Evolutionary conservation across 2,113 vertebrate genomes (phyloP), one percentile per base, ranked within the genome.

Genomic region (Pleuronectes platessa): DNA sequence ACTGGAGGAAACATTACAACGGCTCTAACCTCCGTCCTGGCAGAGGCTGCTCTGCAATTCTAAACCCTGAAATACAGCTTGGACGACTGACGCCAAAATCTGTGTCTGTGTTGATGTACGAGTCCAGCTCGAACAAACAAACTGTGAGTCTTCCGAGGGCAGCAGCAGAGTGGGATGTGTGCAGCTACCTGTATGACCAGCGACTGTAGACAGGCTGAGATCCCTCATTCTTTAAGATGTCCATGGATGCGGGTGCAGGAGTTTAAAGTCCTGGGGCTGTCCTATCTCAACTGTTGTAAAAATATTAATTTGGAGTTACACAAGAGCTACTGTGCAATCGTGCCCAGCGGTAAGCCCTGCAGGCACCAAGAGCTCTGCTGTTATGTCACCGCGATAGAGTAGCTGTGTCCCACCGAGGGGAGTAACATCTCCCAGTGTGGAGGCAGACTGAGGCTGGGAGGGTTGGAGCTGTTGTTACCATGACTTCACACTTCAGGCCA

Each of bases 171-270:
- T 23, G 40, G 40, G 15, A 17, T 61, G 40, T 68, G 71, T 47
- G 58, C 18, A 40, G 42, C 75, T 92, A 95, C 94, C 94, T 95
- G 93, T 95, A 95, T 0, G 93, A 94, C 93, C 93, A 94, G 81
- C 93, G 93, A 54, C 94, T 95, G 91, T 91, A 95, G 75, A 78
- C 82, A 15, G 92, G 92, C 83, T 90, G 93, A 66, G 91, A 86
- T 68, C 75, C 86, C 23, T 68, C 86, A 35, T 79, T 87, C 76
- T 91, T 92, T 68, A 91, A 68, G 26, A 83, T 81, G 61, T 94
- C 94, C 93, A 94, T 94, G 89, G 79, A 59, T 64, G 71, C 71
- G 27, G 72, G 64, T 58, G 71, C 73, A 76, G 70, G 68, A 83
- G 79, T 77, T 20, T 18, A 4, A 77, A 82, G 18, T 86, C 81